These are phyloP conservation scores for Mongoloraphidia duomilia DNA, from an alignment of 2,888 invertebrate species.

Conservation along the genomic window DNA sequence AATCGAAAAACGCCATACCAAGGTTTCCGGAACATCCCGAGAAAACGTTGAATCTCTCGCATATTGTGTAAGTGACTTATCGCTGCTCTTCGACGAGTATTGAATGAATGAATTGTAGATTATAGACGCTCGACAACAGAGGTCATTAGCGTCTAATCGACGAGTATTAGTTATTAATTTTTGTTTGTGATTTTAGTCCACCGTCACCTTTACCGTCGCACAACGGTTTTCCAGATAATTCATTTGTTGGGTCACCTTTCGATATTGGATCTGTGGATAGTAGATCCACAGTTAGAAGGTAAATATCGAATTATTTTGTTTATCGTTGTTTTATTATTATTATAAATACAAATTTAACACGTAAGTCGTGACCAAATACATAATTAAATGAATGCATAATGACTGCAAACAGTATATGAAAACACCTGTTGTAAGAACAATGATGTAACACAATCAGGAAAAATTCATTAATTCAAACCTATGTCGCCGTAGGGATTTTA, in stretches of 20 bases:
- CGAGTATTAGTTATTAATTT: conserved; percentile 6
- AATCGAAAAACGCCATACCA: conserved; percentile 65
- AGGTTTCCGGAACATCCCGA: conserved; percentile 89
- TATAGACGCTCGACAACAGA: background rate
- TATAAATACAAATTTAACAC: too few relatives aligned
- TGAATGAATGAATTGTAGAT: conserved; percentile 3
- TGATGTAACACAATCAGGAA: too few relatives aligned
- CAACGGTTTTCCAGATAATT: conserved; percentile 76
- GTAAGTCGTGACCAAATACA: too few relatives aligned
- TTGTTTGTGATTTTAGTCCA: conserved; percentile 41
- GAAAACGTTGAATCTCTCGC: conserved; percentile 85
- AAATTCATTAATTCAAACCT: too few relatives aligned
- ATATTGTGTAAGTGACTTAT: conserved; percentile 69
- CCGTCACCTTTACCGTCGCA: conserved; percentile 87
- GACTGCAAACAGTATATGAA: too few relatives aligned
- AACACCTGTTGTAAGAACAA: too few relatives aligned
- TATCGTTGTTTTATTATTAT: too few relatives aligned
- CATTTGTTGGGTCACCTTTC: conserved; percentile 41
- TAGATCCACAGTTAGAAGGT: conserved; percentile 44
- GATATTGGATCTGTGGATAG: conserved; percentile 67
- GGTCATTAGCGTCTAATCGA: too few relatives aligned
- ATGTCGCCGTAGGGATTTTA: too few relatives aligned
- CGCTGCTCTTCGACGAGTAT: background rate
- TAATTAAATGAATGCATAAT: too few relatives aligned
- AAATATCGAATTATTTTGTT: background rate